Evolutionary conservation across 2,113 vertebrate species (phyloP).

Genomic region (Mus pahari): DNA sequence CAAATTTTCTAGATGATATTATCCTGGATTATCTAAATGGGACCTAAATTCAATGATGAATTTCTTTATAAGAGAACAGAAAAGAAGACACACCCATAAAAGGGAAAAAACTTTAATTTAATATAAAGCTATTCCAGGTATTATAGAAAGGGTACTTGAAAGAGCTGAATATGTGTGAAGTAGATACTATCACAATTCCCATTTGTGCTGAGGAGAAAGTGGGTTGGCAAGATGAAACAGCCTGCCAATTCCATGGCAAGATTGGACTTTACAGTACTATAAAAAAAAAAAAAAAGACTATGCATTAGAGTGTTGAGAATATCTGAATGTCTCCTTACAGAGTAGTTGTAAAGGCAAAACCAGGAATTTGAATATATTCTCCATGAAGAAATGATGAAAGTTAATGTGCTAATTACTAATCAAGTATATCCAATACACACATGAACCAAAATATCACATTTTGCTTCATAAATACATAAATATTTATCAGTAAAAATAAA

Average conservation of each 20-base stretch:
- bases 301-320: not conserved
- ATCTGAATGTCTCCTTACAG: not conserved
- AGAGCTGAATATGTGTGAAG: not conserved
- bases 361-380: not conserved
- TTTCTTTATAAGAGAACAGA: not conserved
- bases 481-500: not conserved
- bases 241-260: not conserved
- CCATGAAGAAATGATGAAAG: not conserved
- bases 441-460: not conserved
- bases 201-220: not conserved
- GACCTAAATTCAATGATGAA: not conserved
- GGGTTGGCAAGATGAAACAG: not conserved
- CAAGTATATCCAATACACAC: not conserved
- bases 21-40: not conserved
- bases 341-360: not conserved
- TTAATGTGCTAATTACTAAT: not conserved
- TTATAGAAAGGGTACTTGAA: not conserved
- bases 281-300: not conserved
- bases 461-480: not conserved
- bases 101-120: not conserved
- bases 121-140: not conserved
- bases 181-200: not conserved
- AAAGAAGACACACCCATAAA: not conserved
- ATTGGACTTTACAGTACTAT: not conserved
- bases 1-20: not conserved